Evolutionary conservation across 2,113 vertebrate genomes (phyloP), one percentile per base, ranked within the genome.

Genomic region (Pelmatolapia mariae): DNA sequence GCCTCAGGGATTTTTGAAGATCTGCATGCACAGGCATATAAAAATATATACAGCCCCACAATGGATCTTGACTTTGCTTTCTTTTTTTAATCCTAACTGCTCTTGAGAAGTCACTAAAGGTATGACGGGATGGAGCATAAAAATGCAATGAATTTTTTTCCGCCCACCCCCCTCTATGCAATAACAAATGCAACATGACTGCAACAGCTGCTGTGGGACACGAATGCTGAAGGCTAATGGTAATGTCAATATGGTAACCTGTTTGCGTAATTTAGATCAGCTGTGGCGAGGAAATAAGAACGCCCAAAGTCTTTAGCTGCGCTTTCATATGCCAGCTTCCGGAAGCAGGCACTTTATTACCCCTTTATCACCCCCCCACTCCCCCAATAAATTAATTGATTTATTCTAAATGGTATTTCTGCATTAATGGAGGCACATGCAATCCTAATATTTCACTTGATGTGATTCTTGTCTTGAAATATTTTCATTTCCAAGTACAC

Each of bases 1-100:
- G 80, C 89, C 90, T 89, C 33, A 18, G 90, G 92, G 88, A 83
- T 78, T 90, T 87, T 83, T 57, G 26, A 82, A 68, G 29, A 91
- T 87, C 80, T 78, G 85, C 85, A 86, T 87, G 81, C 86, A 83
- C 38, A 87, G 45, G 76, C 71, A 82, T 63, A 76, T 87, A 79
- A 50, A 86, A 91, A 85, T 92, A 52, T 81, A 89, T 9, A 86
- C 52, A 47, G 45, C 24, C 31, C 82, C 57, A 83, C 57, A 84
- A 76, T 90, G 86, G 79, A 87, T 88, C 43, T 79, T 31, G 56
- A 22, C 33, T 57, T 79, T 87, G 15, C 56, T 33, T 63, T 4
- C 19, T 40, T 50, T 81, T 79, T 79, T 38, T 19, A 80, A 85
- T 79, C 19, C 19, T 40, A 9, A 78, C 59, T 43, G 82, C 40